A percentile compares a stretch with the other conserved stretches of the same genome.
Evolutionary conservation across 2,888 invertebrate genomes (phyloP).

Genomic region (Spatulosminthurus flaviceps): DNA sequence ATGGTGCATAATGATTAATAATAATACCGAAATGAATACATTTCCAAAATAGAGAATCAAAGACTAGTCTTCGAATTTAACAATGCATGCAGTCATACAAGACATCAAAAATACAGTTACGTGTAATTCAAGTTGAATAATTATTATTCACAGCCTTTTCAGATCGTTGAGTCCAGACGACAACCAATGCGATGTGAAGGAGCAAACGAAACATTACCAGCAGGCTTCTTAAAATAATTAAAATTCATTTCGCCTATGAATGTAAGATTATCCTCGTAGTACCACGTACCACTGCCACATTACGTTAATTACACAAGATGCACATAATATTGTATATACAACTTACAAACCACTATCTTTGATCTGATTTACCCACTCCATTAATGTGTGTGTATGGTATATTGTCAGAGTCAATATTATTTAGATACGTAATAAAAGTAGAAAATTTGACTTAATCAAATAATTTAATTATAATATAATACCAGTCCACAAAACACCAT

Average conservation of each 20-base stretch:
- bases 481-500: conserved; percentile 21
- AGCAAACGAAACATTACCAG: conserved; percentile 13
- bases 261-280: background rate
- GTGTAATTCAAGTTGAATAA: conserved; percentile 4
- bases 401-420: conserved; percentile 31
- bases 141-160: conserved; percentile 10
- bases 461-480: conserved; percentile 19
- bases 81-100: background rate
- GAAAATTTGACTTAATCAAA: conserved; percentile 27
- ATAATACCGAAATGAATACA: background rate
- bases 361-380: conserved; percentile 13
- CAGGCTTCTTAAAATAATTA: conserved; percentile 10
- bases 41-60: conserved; percentile 24
- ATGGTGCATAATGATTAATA: conserved; percentile 5
- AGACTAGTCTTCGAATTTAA: conserved; percentile 33
- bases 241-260: conserved; percentile 3
- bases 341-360: background rate
- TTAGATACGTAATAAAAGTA: conserved; percentile 28
- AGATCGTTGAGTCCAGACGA: conserved; percentile 5
- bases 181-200: conserved; percentile 16
- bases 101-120: background rate
- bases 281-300: background rate
- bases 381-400: background rate
- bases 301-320: background rate
- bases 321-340: background rate